Base-by-base conservation (phyloP, 2,888 invertebrate genomes). In the Stenodera caucasica region DNA sequence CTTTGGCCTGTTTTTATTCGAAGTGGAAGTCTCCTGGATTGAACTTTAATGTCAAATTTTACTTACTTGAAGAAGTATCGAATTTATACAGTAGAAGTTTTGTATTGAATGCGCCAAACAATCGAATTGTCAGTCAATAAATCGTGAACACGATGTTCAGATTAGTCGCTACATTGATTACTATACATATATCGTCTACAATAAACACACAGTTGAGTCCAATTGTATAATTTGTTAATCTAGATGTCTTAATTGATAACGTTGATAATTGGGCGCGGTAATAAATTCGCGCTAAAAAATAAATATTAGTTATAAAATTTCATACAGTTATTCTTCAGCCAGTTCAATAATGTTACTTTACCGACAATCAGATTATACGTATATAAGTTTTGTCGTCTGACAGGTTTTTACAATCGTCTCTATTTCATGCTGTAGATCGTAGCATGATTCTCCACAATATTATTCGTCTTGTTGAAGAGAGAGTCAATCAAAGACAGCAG, bases 91-190 rank as follows among this genome's bases (percentile, higher is more conserved):
- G n/a, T n/a, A n/a, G n/a, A n/a, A n/a, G n/a, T n/a, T n/a, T n/a
- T n/a, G n/a, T n/a, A n/a, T n/a, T n/a, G n/a, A n/a, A n/a, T n/a
- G n/a, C 72, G 74, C 75, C 72, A 67, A 74, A 75, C 75, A 77
- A 77, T 78, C 75, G 75, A 77, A 75, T 78, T 72, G 75, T 74
- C 74, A 78, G 78, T 78, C 77, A 72, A 79, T 79, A 79, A 79
- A 79, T 79, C 79, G 78, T 73, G 69, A 68, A 71, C 74, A 72
- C 72, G 73, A 72, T 76, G 77, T 75, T 75, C 77, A 70, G 74
- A 77, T 78, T 77, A 78, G 77, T 76, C 76, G 77, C 75, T 77
- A 77, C 78, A 78, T 77, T 78, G 78, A 78, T 78, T 78, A 77
- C 77, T n/a, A n/a, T n/a, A n/a, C n/a, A 78, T 77, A 76, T 75